Conservation (phyloP, 2,113 vertebrate genomes). For the Mellivora capensis region DNA sequence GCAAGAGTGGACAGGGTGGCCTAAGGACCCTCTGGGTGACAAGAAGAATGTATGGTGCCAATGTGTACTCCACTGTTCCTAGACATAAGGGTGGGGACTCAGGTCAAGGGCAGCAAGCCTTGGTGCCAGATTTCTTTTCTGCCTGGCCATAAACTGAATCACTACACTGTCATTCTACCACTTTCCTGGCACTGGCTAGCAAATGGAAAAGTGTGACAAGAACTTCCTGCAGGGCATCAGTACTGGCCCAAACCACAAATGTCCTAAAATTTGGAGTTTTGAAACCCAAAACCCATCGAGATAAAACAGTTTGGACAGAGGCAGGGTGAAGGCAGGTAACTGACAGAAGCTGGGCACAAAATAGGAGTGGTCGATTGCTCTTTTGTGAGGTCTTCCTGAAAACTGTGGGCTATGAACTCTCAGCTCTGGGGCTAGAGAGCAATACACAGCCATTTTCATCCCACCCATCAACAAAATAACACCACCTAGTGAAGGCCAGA, state of each 20-base stretch:
- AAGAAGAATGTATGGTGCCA: background rate
- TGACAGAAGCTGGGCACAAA: background rate
- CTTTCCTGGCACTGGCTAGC: background rate
- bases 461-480: background rate
- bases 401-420: background rate
- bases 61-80: background rate
- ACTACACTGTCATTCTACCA: background rate
- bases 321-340: background rate
- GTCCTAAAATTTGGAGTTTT: background rate
- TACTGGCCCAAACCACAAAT: background rate
- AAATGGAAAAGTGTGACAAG: background rate
- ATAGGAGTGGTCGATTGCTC: background rate
- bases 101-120: background rate
- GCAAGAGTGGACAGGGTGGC: background rate
- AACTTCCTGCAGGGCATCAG: background rate
- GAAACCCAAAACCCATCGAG: background rate
- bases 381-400: background rate
- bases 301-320: background rate
- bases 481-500: background rate
- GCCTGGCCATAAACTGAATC: background rate
- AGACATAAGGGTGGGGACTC: background rate
- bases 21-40: background rate
- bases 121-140: background rate
- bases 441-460: background rate
- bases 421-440: background rate